Percentiles rank a stretch among this genome's conserved stretches.
Evolutionary conservation across 2,888 invertebrate genomes (phyloP).

Genomic region (Cephus nigrinus): DNA sequence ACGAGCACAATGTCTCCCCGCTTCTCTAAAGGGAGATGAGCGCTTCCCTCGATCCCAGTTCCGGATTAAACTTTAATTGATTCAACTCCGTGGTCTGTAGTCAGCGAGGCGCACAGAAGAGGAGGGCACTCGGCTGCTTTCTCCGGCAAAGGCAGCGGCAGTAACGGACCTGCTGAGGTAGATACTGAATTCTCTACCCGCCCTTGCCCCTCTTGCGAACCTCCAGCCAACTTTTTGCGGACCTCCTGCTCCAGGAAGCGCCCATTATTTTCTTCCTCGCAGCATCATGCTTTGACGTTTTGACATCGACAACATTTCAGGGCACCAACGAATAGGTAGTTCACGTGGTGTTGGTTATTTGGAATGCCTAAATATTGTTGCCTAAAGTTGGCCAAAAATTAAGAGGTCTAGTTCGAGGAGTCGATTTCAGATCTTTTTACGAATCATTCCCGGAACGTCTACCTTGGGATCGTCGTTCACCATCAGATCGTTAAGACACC

Average conservation of each 20-base stretch:
- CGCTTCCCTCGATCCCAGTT: conserved; percentile 62
- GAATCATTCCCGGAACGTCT: background rate
- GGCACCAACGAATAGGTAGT: background rate
- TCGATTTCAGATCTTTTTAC: background rate
- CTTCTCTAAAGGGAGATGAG: conserved; percentile 11
- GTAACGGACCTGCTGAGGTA: conserved; percentile 7
- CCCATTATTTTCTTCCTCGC: conserved; percentile 50
- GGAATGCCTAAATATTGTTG: background rate
- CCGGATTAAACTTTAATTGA: conserved; percentile 74
- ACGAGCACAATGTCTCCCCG: conserved; percentile 7
- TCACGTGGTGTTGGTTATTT: background rate
- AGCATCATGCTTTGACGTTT: background rate
- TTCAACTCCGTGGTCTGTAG: conserved; percentile 65
- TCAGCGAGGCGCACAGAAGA: conserved; percentile 56
- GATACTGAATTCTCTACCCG: conserved; percentile 12
- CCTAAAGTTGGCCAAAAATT: background rate
- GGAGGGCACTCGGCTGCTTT: conserved; percentile 51
- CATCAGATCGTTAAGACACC: background rate
- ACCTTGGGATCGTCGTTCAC: background rate
- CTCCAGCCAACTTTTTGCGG: conserved; percentile 21
- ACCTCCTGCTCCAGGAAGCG: conserved; percentile 47
- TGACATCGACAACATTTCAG: background rate
- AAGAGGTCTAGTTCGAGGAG: background rate
- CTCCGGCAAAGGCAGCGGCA: conserved; percentile 34
- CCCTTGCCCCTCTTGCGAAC: conserved; percentile 7